Conservation (phyloP, 2,797 vertebrate species). For the Gallinago solitaria region DNA sequence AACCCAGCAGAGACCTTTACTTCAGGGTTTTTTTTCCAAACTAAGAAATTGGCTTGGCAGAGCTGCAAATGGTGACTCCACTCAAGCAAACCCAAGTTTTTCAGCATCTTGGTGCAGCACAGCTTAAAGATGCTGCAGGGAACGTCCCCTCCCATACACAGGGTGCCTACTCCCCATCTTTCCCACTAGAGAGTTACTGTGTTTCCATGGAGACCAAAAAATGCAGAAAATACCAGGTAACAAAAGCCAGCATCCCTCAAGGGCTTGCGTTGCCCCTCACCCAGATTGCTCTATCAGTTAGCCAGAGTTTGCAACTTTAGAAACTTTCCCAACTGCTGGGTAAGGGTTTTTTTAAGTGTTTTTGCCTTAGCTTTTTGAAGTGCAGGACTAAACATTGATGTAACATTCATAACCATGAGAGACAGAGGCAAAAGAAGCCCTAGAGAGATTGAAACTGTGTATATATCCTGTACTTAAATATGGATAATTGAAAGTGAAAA, state of each 20-base stretch:
- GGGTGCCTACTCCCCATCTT: neutral
- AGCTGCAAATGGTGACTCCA: neutral
- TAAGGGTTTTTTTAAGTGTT: neutral
- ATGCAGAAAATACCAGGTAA: neutral
- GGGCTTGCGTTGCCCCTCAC: neutral
- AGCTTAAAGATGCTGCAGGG: neutral
- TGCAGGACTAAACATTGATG: neutral
- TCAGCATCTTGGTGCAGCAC: neutral
- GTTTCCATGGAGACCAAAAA: neutral
- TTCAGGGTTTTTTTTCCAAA: neutral
- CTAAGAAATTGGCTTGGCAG: neutral
- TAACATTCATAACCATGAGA: neutral
- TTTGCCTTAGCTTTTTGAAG: neutral
- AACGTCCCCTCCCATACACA: rapidly evolving
- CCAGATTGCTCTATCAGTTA: neutral
- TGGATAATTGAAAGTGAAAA: neutral
- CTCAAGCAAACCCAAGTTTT: neutral
- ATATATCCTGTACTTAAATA: neutral
- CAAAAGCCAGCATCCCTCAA: neutral
- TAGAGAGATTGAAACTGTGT: neutral
- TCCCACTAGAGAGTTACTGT: rapidly evolving
- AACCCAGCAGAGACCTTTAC: neutral
- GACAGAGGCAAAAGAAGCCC: neutral
- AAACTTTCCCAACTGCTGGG: neutral
- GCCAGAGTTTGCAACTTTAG: neutral